A percentile compares a stretch with the other conserved stretches of the same genome.
These are phyloP conservation scores for Apodemia mormo DNA, from an alignment of 2,888 invertebrate species.

Conservation along the genomic window DNA sequence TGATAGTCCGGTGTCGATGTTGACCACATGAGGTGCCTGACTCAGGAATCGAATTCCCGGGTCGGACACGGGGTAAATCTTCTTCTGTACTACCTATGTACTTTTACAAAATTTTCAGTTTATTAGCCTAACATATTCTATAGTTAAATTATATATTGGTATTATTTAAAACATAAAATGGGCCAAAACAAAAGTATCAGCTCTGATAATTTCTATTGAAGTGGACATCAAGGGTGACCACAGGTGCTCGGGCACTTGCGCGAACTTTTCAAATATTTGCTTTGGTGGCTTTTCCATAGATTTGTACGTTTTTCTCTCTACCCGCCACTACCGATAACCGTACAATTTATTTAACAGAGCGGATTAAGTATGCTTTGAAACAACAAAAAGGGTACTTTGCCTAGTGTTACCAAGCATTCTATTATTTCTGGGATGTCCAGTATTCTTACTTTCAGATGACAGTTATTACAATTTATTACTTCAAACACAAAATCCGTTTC, in stretches of 20 bases:
- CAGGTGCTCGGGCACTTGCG: conserved; percentile 61
- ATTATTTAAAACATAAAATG: too few species aligned
- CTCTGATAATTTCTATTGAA: conserved; percentile 44
- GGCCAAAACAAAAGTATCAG: too few species aligned
- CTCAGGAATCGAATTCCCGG: too few species aligned
- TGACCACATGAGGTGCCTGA: too few species aligned
- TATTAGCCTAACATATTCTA: too few species aligned
- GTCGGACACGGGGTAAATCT: too few species aligned
- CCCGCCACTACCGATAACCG: conserved; percentile 62
- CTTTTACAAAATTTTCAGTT: too few species aligned
- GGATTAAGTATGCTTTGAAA: conserved; percentile 81
- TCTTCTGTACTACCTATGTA: too few species aligned
- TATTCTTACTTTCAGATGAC: not conserved
- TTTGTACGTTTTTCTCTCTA: conserved; percentile 60
- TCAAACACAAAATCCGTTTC: too few species aligned
- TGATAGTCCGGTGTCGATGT: too few species aligned
- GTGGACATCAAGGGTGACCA: conserved; percentile 70
- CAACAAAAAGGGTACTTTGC: conserved; percentile 54
- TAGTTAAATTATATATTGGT: too few species aligned
- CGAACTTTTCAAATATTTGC: conserved; percentile 79
- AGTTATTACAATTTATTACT: too few species aligned
- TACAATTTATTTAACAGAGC: conserved; percentile 66
- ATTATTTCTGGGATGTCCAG: not conserved
- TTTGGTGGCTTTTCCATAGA: conserved; percentile 66
- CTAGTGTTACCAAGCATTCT: conserved; percentile 22